phyloP scores from a whole-genome alignment of 1,140 invertebrate species.

The Drosophila ogumai region DNA sequence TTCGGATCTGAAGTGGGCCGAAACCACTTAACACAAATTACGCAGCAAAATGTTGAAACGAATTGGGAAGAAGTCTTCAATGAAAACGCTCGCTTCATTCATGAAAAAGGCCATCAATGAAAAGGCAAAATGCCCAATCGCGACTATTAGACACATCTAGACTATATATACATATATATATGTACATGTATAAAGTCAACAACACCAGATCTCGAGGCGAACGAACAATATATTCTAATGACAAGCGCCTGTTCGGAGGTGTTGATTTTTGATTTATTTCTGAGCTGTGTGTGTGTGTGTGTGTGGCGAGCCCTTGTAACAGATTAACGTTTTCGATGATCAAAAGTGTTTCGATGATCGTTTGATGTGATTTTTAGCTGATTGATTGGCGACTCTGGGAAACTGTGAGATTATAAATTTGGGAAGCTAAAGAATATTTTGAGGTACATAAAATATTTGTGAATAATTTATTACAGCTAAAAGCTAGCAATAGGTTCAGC shows the following conservation, averaged over 20 bases:
- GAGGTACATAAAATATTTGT: no score
- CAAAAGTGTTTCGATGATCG: slow-evolving; percentile 61
- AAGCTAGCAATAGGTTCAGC: no score
- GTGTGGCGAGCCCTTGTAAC: slow-evolving; percentile 48
- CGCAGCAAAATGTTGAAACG: slow-evolving; percentile 84
- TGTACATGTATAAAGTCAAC: slow-evolving; percentile 59
- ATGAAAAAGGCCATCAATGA: slow-evolving; percentile 69
- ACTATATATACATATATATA: slow-evolving; percentile 16
- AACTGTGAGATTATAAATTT: no score
- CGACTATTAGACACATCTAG: slow-evolving; percentile 64
- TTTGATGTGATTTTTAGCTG: slow-evolving; percentile 72
- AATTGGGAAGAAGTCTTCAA: slow-evolving; percentile 81
- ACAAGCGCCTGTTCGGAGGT: slow-evolving; percentile 57
- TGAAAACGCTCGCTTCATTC: slow-evolving; percentile 64
- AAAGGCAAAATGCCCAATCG: slow-evolving; percentile 62
- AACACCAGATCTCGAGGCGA: slow-evolving; percentile 54
- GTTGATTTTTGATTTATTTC: slow-evolving; percentile 16
- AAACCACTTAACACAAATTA: slow-evolving; percentile 84
- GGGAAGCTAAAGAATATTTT: no score
- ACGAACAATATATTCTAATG: slow-evolving; percentile 81
- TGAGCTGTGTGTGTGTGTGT: neutral
- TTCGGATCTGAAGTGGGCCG: slow-evolving; percentile 74
- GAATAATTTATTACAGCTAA: no score
- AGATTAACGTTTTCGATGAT: slow-evolving; percentile 65
- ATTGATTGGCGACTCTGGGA: neutral